Conservation (phyloP, 2,113 vertebrate species). For the Eulemur macaco region DNA sequence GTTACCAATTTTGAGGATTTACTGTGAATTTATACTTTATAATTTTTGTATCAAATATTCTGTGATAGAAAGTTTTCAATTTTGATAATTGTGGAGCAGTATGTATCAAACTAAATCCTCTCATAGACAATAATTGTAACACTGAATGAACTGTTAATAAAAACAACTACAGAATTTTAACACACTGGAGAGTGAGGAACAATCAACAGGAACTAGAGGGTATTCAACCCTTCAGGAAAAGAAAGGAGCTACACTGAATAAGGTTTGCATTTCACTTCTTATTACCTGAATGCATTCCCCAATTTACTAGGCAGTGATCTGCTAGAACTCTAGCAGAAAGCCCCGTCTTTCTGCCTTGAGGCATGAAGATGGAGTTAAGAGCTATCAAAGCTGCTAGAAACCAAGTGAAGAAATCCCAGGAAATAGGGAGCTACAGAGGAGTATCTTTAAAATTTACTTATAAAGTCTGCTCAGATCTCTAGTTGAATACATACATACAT, state of each 20-base stretch:
- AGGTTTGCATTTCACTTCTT: background rate
- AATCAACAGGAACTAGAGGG: background rate
- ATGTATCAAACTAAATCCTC: background rate
- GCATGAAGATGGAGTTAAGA: background rate
- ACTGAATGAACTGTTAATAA: background rate
- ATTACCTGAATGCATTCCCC: too few species aligned
- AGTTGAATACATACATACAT: too few species aligned
- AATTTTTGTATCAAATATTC: background rate
- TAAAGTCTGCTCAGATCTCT: background rate
- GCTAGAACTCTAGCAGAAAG: background rate
- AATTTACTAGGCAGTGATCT: background rate
- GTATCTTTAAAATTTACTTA: background rate
- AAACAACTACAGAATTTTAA: background rate
- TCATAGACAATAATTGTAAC: background rate
- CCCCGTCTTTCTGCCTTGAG: background rate
- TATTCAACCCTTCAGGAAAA: background rate
- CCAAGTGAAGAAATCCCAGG: background rate
- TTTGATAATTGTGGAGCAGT: background rate
- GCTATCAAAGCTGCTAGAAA: background rate
- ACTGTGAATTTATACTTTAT: background rate
- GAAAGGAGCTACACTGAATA: background rate
- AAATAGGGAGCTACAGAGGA: background rate
- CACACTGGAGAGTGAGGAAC: background rate
- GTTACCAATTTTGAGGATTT: background rate
- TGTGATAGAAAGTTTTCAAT: background rate